Evolutionary conservation across 2,888 invertebrate species (phyloP).

Genomic region (Myopa testacea): DNA sequence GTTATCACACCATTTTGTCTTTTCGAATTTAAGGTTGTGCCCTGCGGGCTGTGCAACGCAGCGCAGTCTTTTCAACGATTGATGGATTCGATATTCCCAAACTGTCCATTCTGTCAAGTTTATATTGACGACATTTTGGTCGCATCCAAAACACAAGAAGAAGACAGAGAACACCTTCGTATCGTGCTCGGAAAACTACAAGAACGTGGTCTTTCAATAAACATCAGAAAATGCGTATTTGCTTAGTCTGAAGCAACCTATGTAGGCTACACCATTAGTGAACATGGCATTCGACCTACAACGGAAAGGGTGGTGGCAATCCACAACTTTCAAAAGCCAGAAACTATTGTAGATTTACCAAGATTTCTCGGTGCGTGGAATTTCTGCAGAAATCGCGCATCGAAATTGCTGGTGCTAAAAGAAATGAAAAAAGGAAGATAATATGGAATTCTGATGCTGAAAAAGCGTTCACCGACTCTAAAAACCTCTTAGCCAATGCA

Average conservation of each 20-base stretch:
- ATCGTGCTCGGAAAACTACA: neutral
- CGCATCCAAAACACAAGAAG: neutral
- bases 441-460: slow-evolving; percentile 24
- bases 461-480: neutral
- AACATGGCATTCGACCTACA: slow-evolving; percentile 39
- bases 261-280: slow-evolving; percentile 27
- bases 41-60: slow-evolving; percentile 13
- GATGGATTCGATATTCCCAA: slow-evolving; percentile 17
- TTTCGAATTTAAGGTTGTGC: slow-evolving; percentile 18
- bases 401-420: slow-evolving; percentile 30
- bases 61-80: slow-evolving; percentile 13
- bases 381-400: slow-evolving; percentile 41
- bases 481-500: too few species aligned
- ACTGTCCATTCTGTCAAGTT: slow-evolving; percentile 20
- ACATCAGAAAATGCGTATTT: slow-evolving; percentile 9
- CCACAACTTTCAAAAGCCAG: slow-evolving; percentile 40
- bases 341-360: slow-evolving; percentile 44
- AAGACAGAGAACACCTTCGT: too few species aligned
- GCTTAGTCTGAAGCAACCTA: slow-evolving; percentile 7
- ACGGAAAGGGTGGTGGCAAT: slow-evolving; percentile 44
- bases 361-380: slow-evolving; percentile 50
- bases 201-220: slow-evolving; percentile 4
- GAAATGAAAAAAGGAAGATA: too few species aligned
- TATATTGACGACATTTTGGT: slow-evolving; percentile 16
- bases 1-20: slow-evolving; percentile 21